phyloP scores from a whole-genome alignment of 1,140 invertebrate genomes.

The Bicyclus anynana region DNA sequence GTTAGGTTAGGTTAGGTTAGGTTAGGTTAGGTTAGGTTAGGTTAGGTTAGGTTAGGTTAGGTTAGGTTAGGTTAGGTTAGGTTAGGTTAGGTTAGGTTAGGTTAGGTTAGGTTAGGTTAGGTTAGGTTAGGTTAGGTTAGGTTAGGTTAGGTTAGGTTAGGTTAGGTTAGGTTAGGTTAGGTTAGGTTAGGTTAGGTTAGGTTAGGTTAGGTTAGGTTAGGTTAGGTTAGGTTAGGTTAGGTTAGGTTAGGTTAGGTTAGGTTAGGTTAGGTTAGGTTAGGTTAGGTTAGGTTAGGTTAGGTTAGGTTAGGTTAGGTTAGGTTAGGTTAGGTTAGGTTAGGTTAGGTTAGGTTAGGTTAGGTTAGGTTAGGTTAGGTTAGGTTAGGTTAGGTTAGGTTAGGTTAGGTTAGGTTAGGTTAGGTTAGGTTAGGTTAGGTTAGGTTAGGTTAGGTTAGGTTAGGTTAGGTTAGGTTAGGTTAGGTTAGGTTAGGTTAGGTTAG shows the following conservation, averaged over 20 bases:
- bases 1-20: conserved; percentile 8
- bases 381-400: neutral
- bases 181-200: conserved; percentile 12
- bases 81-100: conserved; percentile 11
- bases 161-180: conserved; percentile 12
- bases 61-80: conserved; percentile 7
- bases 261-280: conserved; percentile 12
- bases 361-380: neutral
- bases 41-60: conserved; percentile 11
- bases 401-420: neutral
- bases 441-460: conserved; percentile 2
- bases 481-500: conserved; percentile 2
- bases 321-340: neutral
- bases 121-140: conserved; percentile 12
- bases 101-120: conserved; percentile 12
- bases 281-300: neutral
- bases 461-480: neutral
- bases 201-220: conserved; percentile 5
- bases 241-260: conserved; percentile 8
- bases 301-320: neutral
- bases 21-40: conserved; percentile 8
- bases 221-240: neutral
- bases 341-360: neutral
- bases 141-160: conserved; percentile 12
- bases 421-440: neutral